Evolutionary conservation across 1,140 invertebrate species (phyloP).

Genomic region (Diabrotica virgifera): DNA sequence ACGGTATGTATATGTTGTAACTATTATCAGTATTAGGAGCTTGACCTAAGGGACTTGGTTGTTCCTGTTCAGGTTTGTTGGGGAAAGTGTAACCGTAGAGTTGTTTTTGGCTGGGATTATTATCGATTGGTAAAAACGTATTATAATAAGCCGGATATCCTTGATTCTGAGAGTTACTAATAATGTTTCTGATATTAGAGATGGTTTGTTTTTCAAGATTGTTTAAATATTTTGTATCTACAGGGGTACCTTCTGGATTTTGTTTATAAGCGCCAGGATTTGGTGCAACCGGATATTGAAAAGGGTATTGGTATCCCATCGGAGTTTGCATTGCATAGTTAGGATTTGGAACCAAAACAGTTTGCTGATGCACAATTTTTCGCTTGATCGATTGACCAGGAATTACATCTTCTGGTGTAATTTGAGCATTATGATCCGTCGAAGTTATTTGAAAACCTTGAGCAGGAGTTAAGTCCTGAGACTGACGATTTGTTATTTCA

Average conservation of each 20-base stretch:
- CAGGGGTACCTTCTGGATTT: background rate
- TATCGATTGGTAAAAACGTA: background rate
- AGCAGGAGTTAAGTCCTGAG: background rate
- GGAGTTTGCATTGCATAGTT: background rate
- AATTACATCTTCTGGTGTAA: conserved; percentile 27
- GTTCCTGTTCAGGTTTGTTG: background rate
- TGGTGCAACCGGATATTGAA: background rate
- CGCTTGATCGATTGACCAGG: conserved; percentile 39
- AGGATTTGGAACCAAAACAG: conserved; percentile 30
- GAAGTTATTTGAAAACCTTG: conserved; percentile 7
- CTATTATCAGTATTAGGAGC: conserved; percentile 4
- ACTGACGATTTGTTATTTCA: background rate
- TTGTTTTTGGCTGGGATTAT: background rate
- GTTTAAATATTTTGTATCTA: background rate
- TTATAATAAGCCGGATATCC: conserved; percentile 6
- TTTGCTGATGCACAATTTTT: conserved; percentile 43
- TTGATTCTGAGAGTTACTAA: conserved; percentile 19
- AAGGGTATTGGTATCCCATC: background rate
- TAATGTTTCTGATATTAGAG: conserved; percentile 33
- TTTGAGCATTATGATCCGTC: conserved; percentile 24
- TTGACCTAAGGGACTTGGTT: background rate
- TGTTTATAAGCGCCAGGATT: background rate
- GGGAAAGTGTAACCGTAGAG: conserved; percentile 1
- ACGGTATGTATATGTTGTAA: conserved; percentile 9
- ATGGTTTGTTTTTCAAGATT: conserved; percentile 30